phyloP scores from a whole-genome alignment of 1,140 invertebrate species.

The Aporrectodea caliginosa region DNA sequence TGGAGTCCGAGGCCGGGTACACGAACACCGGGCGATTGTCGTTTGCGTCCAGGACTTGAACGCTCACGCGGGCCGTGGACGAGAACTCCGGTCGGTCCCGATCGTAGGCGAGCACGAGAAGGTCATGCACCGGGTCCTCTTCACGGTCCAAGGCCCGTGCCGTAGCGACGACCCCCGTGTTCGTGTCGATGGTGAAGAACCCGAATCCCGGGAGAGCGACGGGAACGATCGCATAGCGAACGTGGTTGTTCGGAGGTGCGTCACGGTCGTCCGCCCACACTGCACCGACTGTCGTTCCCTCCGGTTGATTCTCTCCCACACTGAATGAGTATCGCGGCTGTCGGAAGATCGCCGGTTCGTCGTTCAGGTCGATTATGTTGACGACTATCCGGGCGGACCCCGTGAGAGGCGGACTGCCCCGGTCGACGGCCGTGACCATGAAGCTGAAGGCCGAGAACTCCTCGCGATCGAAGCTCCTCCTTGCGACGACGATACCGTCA shows the following conservation, averaged over 20 bases:
- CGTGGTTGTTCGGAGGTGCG: constrained; percentile 7
- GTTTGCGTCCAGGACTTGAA: constrained; percentile 42
- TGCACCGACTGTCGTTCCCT: constrained; percentile 11
- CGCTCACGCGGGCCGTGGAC: neutral
- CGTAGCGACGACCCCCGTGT: constrained; percentile 80
- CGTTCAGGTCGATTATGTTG: constrained; percentile 16
- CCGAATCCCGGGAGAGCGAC: neutral
- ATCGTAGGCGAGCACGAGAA: constrained; percentile 83
- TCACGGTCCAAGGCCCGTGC: constrained; percentile 79
- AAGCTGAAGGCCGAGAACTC: neutral
- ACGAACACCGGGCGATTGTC: constrained; percentile 54
- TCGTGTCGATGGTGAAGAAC: constrained; percentile 81
- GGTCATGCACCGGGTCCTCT: constrained; percentile 75
- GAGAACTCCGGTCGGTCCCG: constrained; percentile 37
- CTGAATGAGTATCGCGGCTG: constrained; percentile 8
- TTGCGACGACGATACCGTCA: neutral
- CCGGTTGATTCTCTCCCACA: constrained; percentile 18
- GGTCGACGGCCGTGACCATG: neutral
- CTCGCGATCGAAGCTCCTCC: constrained; percentile 5
- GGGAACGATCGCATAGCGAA: neutral
- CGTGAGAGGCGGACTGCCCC: neutral
- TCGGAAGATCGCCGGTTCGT: constrained; percentile 10
- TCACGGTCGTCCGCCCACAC: constrained; percentile 18
- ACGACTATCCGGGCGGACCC: constrained; percentile 3
- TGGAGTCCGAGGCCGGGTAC: constrained; percentile 47